Percentiles rank a stretch among this genome's conserved stretches.
Evolutionary conservation across 2,797 vertebrate genomes (phyloP).

Genomic region (Gadopsis marmoratus): DNA sequence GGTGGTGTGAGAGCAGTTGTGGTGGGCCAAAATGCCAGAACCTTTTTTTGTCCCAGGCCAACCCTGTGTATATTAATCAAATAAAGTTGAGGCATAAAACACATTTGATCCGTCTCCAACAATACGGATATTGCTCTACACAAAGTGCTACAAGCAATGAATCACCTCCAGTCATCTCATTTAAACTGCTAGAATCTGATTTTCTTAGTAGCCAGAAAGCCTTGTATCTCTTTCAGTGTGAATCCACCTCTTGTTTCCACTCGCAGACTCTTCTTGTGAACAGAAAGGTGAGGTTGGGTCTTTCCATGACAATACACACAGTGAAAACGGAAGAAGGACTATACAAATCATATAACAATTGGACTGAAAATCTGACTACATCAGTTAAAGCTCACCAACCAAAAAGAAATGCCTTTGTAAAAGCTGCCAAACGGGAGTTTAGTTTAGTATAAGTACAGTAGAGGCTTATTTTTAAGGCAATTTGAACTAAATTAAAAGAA

Average conservation of each 20-base stretch:
- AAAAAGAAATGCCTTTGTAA: conserved; percentile 10
- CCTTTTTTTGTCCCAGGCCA: too few species aligned
- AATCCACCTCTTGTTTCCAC: conserved; percentile 7
- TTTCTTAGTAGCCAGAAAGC: neutral
- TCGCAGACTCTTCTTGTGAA: conserved; percentile 9
- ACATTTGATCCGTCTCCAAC: neutral
- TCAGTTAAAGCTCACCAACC: conserved; percentile 20
- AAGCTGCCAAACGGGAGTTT: conserved; percentile 17
- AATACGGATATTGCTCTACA: neutral
- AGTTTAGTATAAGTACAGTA: neutral
- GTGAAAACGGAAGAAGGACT: conserved; percentile 28
- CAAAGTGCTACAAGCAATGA: neutral
- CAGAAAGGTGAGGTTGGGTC: conserved; percentile 11
- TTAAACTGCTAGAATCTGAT: neutral
- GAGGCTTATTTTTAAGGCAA: neutral
- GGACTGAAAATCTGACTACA: conserved; percentile 2
- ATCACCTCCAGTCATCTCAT: neutral
- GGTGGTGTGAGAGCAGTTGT: too few species aligned
- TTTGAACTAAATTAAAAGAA: neutral
- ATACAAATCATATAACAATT: conserved; percentile 18
- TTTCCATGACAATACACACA: neutral
- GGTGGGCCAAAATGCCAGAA: too few species aligned
- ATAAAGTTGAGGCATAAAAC: neutral
- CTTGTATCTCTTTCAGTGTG: conserved; percentile 2
- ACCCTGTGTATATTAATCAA: neutral